phyloP scores from a whole-genome alignment of 2,113 vertebrate species.

The Pachycephala philippinensis region DNA sequence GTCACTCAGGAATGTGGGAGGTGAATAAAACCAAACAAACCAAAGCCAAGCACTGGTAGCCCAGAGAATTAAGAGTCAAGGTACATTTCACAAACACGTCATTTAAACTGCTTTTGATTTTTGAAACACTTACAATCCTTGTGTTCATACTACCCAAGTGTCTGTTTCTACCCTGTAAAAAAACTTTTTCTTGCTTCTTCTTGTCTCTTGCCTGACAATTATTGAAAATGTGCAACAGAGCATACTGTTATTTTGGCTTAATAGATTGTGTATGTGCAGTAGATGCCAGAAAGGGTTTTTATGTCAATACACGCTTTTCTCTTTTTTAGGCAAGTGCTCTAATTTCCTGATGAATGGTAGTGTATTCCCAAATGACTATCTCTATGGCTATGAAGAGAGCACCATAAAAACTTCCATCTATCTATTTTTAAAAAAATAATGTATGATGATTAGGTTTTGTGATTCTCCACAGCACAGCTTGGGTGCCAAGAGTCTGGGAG shows the following conservation, averaged over 20 bases:
- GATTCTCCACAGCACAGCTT: neutral
- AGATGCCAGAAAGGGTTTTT: neutral
- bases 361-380: neutral
- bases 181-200: neutral
- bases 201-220: neutral
- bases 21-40: neutral
- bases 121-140: neutral
- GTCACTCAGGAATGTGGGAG: neutral
- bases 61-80: neutral
- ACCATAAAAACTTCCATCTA: neutral
- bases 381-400: neutral
- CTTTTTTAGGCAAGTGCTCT: constrained; percentile 28
- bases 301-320: neutral
- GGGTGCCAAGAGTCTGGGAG: neutral
- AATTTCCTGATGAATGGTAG: neutral
- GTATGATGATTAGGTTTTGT: neutral
- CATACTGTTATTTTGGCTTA: neutral
- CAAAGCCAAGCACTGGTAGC: neutral
- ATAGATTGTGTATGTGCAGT: neutral
- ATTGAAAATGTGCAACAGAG: neutral
- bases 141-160: neutral
- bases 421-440: neutral
- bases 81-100: neutral
- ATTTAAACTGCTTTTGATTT: neutral
- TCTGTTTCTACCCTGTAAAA: neutral